A percentile compares a stretch with the other conserved stretches of the same genome.
Evolutionary conservation across 2,888 invertebrate species (phyloP).

Genomic region (Lepas anatifera): DNA sequence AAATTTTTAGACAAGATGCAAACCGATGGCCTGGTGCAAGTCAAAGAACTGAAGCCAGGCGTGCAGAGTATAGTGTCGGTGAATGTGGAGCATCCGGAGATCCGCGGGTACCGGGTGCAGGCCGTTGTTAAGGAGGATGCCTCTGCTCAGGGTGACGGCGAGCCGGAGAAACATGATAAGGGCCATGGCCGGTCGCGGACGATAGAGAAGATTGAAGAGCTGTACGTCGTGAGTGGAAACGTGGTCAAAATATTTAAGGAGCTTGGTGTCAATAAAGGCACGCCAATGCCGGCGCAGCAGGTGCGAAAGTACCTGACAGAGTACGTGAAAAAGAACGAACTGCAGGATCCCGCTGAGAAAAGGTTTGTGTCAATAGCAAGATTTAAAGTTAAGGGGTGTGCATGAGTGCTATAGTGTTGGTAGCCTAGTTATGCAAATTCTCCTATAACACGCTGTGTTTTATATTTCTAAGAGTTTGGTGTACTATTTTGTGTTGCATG

Average conservation of each 20-base stretch:
- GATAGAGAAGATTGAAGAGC: background rate
- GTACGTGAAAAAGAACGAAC: slow-evolving; percentile 53
- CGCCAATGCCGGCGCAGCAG: slow-evolving; percentile 47
- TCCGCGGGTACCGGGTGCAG: slow-evolving; percentile 24
- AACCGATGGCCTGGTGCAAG: slow-evolving; percentile 40
- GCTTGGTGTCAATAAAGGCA: slow-evolving; percentile 40
- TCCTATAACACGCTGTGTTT: no score
- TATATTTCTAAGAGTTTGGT: no score
- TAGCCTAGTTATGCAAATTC: no score
- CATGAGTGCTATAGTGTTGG: no score
- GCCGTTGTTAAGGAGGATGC: background rate
- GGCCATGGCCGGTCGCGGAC: slow-evolving; percentile 23
- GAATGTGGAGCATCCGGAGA: slow-evolving; percentile 36
- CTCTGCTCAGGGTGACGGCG: background rate
- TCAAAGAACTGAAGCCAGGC: slow-evolving; percentile 51
- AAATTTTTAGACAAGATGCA: slow-evolving; percentile 70
- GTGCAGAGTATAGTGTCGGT: slow-evolving; percentile 62
- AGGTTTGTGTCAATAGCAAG: slow-evolving; percentile 24
- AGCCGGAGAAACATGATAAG: background rate
- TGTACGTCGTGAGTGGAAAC: background rate
- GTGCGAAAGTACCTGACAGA: slow-evolving; percentile 54
- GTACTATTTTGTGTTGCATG: no score
- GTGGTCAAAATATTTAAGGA: background rate
- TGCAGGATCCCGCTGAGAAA: slow-evolving; percentile 39
- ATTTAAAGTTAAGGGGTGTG: no score